A percentile compares a stretch with the other conserved stretches of the same genome.
Evolutionary conservation across 2,888 invertebrate species (phyloP).

Genomic region (Ormyrus thymus): DNA sequence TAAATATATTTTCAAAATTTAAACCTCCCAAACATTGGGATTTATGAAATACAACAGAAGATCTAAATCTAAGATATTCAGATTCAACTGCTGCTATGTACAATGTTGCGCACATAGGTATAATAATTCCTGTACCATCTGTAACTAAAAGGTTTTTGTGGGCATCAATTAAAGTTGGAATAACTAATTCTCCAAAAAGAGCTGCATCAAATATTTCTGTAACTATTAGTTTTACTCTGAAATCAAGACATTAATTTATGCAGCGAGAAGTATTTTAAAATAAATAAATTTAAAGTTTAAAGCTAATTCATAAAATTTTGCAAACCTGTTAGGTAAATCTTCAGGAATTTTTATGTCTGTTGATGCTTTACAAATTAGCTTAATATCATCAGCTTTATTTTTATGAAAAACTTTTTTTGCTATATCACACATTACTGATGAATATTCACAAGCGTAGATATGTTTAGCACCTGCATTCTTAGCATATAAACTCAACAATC

Average conservation of each 20-base stretch:
- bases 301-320: not conserved
- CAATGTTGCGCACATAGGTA: conserved; percentile 80
- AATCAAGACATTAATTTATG: conserved; percentile 29
- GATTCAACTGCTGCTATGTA: conserved; percentile 81
- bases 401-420: conserved; percentile 78
- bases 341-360: conserved; percentile 76
- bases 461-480: conserved; percentile 76
- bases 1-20: conserved; percentile 68
- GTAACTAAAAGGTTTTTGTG: conserved; percentile 79
- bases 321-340: conserved; percentile 77
- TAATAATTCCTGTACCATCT: conserved; percentile 75
- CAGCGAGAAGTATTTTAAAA: conserved; percentile 22
- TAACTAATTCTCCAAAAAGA: conserved; percentile 84
- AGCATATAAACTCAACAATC: conserved; percentile 84
- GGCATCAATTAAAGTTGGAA: conserved; percentile 83
- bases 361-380: conserved; percentile 79
- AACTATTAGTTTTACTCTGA: conserved; percentile 79
- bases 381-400: conserved; percentile 77
- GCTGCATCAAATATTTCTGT: conserved; percentile 90
- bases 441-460: conserved; percentile 83
- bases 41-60: conserved; percentile 59
- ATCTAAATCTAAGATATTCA: conserved; percentile 65
- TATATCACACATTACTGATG: conserved; percentile 79
- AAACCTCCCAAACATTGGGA: conserved; percentile 56
- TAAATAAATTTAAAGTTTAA: too few species aligned